Base-by-base conservation (phyloP, 2,797 vertebrate genomes). In the Parauchenoglanis punctatus region DNA sequence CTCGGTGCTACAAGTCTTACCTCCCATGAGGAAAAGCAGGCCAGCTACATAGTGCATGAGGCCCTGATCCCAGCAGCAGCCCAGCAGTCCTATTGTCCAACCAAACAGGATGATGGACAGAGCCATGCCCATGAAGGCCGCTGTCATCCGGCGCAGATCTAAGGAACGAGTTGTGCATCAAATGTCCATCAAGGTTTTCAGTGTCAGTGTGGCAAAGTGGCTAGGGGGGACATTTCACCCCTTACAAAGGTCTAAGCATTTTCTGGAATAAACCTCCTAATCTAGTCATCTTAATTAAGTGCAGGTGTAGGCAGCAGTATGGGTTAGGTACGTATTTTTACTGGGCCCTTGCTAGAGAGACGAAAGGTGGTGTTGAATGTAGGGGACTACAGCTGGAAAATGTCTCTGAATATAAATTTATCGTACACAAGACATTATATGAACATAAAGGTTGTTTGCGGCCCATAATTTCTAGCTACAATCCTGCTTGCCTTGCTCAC, bases 11-110 rank as follows among this genome's bases (percentile, higher is more conserved):
- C 12, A 81, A 31, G 85, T 56, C 96, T 96, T 95, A 97, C 97
- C 97, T 96, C 97, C 97, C 97, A 97, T 97, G 88, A 97, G 96
- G 94, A 97, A 97, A 92, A 97, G 97, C 89, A 97, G 96, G 86
- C 97, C 97, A 0, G 97, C 96, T 89, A 97, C 97, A 84, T 97
- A 97, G 94, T 97, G 97, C 97, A 97, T 97, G 93, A 97, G 96
- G 91, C 97, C 97, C 93, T 96, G 95, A 88, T 97, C 96, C 97
- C 97, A 97, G 89, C 97, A 97, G 95, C 97, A 97, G 46, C 97
- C 97, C 91, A 97, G 94, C 89, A 97, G 93, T 0, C 97, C 97
- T 0, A 97, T 95, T 90, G 96, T 95, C 97, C 97, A 97, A 61
- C 97, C 97, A 1, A 97, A 97, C 85, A 97, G 96, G 92, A 97